phyloP scores from a whole-genome alignment of 2,888 invertebrate species.

The Lobophora halterata region DNA sequence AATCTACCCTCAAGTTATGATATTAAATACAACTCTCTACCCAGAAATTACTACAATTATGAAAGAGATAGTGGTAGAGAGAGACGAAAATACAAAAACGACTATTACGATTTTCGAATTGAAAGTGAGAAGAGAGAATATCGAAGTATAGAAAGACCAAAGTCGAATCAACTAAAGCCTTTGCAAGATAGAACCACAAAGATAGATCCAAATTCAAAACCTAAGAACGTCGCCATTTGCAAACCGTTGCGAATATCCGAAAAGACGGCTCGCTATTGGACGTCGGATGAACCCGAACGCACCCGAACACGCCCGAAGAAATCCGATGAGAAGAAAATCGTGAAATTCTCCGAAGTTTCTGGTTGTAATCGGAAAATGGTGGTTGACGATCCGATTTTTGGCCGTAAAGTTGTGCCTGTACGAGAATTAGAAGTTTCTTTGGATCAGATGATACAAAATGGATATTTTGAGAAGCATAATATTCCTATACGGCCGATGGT shows the following conservation, averaged over 20 bases:
- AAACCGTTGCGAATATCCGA: constrained; percentile 66
- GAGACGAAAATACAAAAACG: constrained; percentile 59
- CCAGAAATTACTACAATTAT: constrained; percentile 65
- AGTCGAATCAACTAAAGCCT: constrained; percentile 23
- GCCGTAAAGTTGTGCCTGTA: constrained; percentile 69
- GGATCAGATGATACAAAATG: constrained; percentile 76
- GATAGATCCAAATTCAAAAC: constrained; percentile 29
- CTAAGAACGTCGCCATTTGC: constrained; percentile 70
- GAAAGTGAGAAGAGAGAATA: constrained; percentile 51
- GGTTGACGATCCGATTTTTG: constrained; percentile 67
- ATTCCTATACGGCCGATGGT: constrained; percentile 63
- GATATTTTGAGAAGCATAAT: constrained; percentile 74
- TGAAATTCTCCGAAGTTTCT: constrained; percentile 76
- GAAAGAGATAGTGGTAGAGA: constrained; percentile 46
- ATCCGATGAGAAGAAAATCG: constrained; percentile 72
- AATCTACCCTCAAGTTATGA: constrained; percentile 66
- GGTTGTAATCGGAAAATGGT: constrained; percentile 73
- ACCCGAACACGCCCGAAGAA: constrained; percentile 50
- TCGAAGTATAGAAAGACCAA: constrained; percentile 20
- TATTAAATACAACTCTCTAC: constrained; percentile 68
- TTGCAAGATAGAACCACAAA: constrained; percentile 31
- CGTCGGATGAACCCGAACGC: constrained; percentile 57
- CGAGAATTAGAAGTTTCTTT: constrained; percentile 73
- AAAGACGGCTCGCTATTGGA: constrained; percentile 69
- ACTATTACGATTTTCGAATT: constrained; percentile 73